A percentile compares a stretch with the other conserved stretches of the same genome.
Conservation (phyloP, 2,113 vertebrate genomes). For the Pao palembangensis region DNA sequence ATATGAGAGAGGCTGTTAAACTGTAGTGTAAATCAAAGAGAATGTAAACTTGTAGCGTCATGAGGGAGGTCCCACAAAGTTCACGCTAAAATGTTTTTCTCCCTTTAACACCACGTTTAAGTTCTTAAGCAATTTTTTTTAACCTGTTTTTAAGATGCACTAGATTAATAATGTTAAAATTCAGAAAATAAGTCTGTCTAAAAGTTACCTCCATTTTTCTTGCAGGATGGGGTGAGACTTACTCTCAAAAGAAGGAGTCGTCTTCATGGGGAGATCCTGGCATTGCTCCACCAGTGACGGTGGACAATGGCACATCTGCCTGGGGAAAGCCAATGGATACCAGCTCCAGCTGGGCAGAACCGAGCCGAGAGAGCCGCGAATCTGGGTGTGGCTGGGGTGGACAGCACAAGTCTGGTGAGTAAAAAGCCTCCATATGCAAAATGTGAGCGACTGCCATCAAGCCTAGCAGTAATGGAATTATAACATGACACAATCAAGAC, state of each 20-base stretch:
- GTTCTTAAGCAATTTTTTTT: no score
- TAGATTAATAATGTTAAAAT: no score
- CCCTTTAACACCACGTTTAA: no score
- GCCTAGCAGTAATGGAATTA: background rate
- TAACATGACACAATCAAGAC: no score
- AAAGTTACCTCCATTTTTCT: background rate
- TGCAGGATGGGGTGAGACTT: conserved; percentile 87
- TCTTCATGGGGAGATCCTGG: conserved; percentile 80
- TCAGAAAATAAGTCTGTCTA: background rate
- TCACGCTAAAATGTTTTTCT: no score
- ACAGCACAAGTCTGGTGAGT: conserved; percentile 83
- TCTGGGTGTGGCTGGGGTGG: conserved; percentile 70
- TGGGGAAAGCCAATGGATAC: conserved; percentile 93
- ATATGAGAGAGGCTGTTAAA: conserved; percentile 1
- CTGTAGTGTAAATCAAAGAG: conserved; percentile 3
- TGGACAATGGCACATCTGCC: conserved; percentile 94
- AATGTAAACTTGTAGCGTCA: background rate
- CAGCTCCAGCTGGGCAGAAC: conserved; percentile 80
- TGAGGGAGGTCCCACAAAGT: no score
- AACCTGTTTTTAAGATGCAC: no score
- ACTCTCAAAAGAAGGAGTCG: conserved; percentile 69
- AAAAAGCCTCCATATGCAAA: no score
- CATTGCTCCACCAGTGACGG: conserved; percentile 79
- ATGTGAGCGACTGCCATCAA: background rate
- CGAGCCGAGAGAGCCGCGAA: conserved; percentile 74